Percentiles rank a stretch among this genome's conserved stretches.
Evolutionary conservation across 2,797 vertebrate species (phyloP).

Genomic region (Crenichthys baileyi): DNA sequence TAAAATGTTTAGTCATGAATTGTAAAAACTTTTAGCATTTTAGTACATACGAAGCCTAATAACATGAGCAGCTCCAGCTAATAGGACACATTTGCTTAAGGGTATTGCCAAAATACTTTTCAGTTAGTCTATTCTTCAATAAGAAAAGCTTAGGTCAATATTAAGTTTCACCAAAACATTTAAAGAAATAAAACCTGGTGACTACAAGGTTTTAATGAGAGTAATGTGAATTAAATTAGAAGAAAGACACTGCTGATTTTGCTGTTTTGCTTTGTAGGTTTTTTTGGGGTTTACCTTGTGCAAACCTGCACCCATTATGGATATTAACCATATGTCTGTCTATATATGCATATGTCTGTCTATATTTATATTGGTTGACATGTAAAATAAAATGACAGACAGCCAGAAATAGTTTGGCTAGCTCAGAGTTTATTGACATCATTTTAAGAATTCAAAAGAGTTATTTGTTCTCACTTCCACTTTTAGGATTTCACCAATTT

Average conservation of each 20-base stretch:
- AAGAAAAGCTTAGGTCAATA: slow-evolving; percentile 37
- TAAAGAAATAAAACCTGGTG: slow-evolving; percentile 24
- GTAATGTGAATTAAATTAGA: background rate
- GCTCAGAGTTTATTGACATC: slow-evolving; percentile 20
- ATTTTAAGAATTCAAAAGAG: slow-evolving; percentile 20
- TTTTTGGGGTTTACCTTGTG: background rate
- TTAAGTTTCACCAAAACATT: slow-evolving; percentile 31
- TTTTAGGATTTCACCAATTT: slow-evolving; percentile 29
- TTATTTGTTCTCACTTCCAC: slow-evolving; percentile 8
- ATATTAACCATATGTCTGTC: slow-evolving; percentile 6
- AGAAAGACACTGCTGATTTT: background rate
- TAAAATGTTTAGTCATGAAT: slow-evolving; percentile 2
- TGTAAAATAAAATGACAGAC: slow-evolving; percentile 17
- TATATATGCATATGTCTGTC: slow-evolving; percentile 1
- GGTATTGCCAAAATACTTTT: slow-evolving; percentile 58
- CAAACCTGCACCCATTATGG: slow-evolving; percentile 11
- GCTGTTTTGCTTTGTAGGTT: background rate
- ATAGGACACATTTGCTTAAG: slow-evolving; percentile 21
- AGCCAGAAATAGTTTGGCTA: slow-evolving; percentile 22
- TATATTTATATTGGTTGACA: background rate
- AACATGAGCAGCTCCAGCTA: background rate
- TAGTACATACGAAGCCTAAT: background rate
- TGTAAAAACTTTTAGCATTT: background rate
- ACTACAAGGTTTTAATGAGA: slow-evolving; percentile 19
- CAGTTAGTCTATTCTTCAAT: slow-evolving; percentile 60